A percentile compares a stretch with the other conserved stretches of the same genome.
Evolutionary conservation across 2,113 vertebrate genomes (phyloP).

Genomic region (Tupaia chinensis): DNA sequence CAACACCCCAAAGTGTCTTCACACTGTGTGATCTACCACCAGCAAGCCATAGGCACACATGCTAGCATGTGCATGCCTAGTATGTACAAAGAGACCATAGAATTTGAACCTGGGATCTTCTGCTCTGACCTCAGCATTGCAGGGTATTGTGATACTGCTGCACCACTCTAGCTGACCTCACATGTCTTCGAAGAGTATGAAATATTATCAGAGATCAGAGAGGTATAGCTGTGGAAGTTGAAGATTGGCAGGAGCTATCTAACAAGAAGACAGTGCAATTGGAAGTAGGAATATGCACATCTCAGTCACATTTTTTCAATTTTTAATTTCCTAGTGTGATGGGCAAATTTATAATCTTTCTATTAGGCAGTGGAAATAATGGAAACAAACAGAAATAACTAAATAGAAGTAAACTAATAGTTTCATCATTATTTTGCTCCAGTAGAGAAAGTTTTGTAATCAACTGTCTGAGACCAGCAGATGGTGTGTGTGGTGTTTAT

Average conservation of each 20-base stretch:
- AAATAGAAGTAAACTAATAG: neutral
- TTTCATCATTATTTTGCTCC: neutral
- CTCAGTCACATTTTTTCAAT: neutral
- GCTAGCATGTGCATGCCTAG: too few relatives aligned
- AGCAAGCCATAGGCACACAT: too few relatives aligned
- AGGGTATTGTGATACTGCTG: too few relatives aligned
- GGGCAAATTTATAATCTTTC: neutral
- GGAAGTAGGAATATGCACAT: neutral
- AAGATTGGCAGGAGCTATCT: neutral
- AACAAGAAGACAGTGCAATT: neutral
- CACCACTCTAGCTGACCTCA: too few relatives aligned
- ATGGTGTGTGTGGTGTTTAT: too few relatives aligned
- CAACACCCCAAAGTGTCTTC: too few relatives aligned
- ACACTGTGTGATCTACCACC: too few relatives aligned
- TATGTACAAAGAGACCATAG: too few relatives aligned
- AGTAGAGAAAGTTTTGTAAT: neutral
- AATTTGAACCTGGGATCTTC: too few relatives aligned
- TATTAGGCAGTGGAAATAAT: neutral
- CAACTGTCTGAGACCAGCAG: too few relatives aligned
- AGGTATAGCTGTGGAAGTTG: neutral
- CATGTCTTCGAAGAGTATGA: neutral
- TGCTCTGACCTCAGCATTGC: too few relatives aligned
- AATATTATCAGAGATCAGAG: neutral
- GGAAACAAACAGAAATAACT: neutral
- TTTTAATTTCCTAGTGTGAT: neutral